Conservation (phyloP, 2,888 invertebrate species). For the Periphyllus acericola region DNA sequence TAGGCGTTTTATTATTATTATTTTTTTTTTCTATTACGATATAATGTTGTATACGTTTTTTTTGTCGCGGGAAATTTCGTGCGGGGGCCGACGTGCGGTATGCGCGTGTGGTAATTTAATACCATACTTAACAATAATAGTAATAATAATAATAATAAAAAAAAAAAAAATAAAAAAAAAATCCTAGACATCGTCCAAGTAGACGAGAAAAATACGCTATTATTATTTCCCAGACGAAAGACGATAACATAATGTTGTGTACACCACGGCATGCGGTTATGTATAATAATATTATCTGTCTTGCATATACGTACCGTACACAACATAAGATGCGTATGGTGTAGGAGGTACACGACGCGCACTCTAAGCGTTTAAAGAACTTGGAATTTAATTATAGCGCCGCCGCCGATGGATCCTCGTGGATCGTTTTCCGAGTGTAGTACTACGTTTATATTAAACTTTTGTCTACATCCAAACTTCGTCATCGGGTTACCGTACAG, state of each 20-base stretch:
- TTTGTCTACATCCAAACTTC: not conserved
- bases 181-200: not conserved
- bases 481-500: not conserved
- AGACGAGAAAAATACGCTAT: not conserved
- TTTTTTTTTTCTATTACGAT: not conserved
- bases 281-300: not conserved
- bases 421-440: not conserved
- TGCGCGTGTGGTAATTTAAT: not conserved
- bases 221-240: not conserved
- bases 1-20: too few relatives aligned
- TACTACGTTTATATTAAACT: slow-evolving; percentile 13
- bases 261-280: not conserved
- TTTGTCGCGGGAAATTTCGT: not conserved
- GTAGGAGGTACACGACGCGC: not conserved
- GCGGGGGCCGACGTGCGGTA: not conserved
- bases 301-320: too few relatives aligned
- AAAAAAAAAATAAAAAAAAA: not conserved
- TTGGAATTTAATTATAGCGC: slow-evolving; percentile 12
- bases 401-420: not conserved
- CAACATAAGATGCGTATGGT: too few relatives aligned
- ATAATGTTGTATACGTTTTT: not conserved
- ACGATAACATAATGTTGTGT: too few relatives aligned
- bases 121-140: not conserved
- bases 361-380: not conserved
- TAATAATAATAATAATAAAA: too few relatives aligned